A percentile compares a stretch with the other conserved stretches of the same genome.
Conservation (phyloP, 2,113 vertebrate genomes). For the Nesogale talazaci region DNA sequence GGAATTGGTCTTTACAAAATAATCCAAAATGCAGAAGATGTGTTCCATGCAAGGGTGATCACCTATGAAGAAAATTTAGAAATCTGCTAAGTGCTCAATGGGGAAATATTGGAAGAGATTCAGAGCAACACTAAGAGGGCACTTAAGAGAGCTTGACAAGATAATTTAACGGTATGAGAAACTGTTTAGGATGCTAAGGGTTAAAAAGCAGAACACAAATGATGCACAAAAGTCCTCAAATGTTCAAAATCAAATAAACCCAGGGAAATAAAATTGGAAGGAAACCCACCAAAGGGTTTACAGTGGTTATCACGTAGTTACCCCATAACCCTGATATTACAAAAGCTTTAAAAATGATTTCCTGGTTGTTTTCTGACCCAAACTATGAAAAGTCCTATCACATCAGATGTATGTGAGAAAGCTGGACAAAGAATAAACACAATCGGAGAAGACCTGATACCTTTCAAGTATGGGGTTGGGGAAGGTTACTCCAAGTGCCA, state of each 20-base stretch:
- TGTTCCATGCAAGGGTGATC: slow-evolving; percentile 28
- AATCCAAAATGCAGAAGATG: slow-evolving; percentile 29
- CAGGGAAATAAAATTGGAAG: slow-evolving; percentile 38
- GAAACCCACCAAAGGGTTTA: slow-evolving; percentile 46
- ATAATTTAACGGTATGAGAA: slow-evolving; percentile 31
- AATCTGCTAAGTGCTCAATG: slow-evolving; percentile 2
- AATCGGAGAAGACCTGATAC: too few relatives aligned
- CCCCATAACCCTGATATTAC: not conserved
- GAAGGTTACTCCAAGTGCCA: too few relatives aligned
- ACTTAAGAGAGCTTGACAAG: slow-evolving; percentile 35
- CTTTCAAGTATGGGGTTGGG: too few relatives aligned
- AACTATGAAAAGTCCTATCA: too few relatives aligned
- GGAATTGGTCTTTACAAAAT: slow-evolving; percentile 5
- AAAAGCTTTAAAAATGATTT: not conserved
- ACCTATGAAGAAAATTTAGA: not conserved
- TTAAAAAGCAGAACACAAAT: slow-evolving; percentile 21
- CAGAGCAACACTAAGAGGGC: not conserved
- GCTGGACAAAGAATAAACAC: too few relatives aligned
- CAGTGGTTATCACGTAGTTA: not conserved
- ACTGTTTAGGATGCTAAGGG: not conserved
- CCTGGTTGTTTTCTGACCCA: too few relatives aligned
- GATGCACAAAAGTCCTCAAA: slow-evolving; percentile 43
- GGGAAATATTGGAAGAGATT: slow-evolving; percentile 11
- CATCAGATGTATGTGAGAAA: too few relatives aligned
- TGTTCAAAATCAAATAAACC: slow-evolving; percentile 43